Percentiles rank a stretch among this genome's conserved stretches.
Evolutionary conservation across 2,888 invertebrate species (phyloP).

Genomic region (Epiblema foenella): DNA sequence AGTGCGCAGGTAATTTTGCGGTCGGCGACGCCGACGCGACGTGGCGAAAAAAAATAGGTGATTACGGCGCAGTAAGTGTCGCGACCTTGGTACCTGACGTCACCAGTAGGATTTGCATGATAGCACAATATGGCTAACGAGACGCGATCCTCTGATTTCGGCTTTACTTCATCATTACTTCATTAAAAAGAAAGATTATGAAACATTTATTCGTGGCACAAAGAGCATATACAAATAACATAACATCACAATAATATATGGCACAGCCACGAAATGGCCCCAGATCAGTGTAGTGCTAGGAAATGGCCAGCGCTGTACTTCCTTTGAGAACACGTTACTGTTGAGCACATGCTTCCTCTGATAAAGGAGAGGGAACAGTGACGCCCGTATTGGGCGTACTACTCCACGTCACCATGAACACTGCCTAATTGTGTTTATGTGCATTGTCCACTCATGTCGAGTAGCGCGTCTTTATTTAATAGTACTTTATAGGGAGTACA

Average conservation of each 20-base stretch:
- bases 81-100: conserved; percentile 23
- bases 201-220: too few relatives aligned
- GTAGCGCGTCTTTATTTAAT: neutral
- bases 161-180: neutral
- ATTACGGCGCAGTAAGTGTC: conserved; percentile 15
- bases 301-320: too few relatives aligned
- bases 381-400: neutral
- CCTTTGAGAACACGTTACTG: too few relatives aligned
- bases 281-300: too few relatives aligned
- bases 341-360: too few relatives aligned
- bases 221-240: too few relatives aligned
- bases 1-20: conserved; percentile 17
- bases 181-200: conserved; percentile 2
- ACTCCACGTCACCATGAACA: conserved; percentile 7
- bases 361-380: too few relatives aligned
- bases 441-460: neutral
- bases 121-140: conserved; percentile 9
- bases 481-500: too few relatives aligned
- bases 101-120: conserved; percentile 29
- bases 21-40: neutral
- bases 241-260: too few relatives aligned
- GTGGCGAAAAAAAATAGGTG: conserved; percentile 16
- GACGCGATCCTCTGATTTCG: conserved; percentile 2
- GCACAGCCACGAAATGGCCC: too few relatives aligned
- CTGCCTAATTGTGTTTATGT: neutral